Evolutionary conservation across 1,140 invertebrate species (phyloP).

Genomic region (Sycophaga agraensis): DNA sequence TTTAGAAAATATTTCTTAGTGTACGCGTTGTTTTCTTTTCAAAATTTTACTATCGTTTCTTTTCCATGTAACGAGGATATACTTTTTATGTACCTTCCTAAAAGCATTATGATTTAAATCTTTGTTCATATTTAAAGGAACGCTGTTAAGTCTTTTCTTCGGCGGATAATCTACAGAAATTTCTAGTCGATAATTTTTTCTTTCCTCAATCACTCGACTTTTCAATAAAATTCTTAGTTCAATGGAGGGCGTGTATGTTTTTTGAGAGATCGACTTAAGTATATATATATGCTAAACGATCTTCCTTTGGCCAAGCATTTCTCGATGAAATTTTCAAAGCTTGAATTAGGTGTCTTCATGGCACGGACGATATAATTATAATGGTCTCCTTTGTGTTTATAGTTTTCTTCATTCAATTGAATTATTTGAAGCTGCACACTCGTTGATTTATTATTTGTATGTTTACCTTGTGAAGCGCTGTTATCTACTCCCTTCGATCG

Average conservation of each 20-base stretch:
- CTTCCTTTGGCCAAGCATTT: neutral
- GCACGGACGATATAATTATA: no score
- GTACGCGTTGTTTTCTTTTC: neutral
- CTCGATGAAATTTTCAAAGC: neutral
- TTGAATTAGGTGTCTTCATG: neutral
- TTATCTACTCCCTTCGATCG: no score
- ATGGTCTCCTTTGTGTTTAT: no score
- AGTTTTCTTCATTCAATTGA: no score
- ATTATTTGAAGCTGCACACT: no score
- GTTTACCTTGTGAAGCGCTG: no score
- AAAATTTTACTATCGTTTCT: neutral
- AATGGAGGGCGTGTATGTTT: conserved; percentile 7
- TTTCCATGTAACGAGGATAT: no score
- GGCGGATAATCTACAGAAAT: neutral
- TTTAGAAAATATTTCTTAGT: neutral
- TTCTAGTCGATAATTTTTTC: neutral
- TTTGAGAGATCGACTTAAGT: conserved; percentile 3
- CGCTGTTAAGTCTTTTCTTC: neutral
- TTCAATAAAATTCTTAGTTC: neutral
- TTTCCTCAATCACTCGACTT: neutral
- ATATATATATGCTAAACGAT: conserved; percentile 20
- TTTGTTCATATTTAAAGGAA: no score
- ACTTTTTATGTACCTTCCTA: neutral
- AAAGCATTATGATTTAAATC: neutral
- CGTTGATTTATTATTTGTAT: no score